Conservation (phyloP, 2,113 vertebrate species). For the Nicator chloris region DNA sequence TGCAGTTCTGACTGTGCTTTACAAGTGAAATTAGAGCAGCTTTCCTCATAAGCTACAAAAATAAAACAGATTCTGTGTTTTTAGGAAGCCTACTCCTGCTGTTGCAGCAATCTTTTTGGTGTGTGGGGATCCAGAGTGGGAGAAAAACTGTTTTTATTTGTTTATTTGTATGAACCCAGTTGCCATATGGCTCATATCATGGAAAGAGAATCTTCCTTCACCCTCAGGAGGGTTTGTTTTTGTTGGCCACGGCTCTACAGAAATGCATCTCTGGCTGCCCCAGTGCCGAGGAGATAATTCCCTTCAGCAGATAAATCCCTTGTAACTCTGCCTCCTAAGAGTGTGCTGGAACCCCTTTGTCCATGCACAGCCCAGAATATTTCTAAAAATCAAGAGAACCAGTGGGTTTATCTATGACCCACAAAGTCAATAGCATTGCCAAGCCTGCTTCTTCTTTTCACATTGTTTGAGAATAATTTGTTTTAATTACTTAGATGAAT, state of each 20-base stretch:
- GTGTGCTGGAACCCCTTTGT: background rate
- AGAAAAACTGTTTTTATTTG: background rate
- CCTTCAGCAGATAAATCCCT: background rate
- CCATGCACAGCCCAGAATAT: background rate
- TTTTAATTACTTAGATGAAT: background rate
- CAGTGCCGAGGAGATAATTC: background rate
- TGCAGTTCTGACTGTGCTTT: background rate
- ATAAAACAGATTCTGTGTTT: background rate
- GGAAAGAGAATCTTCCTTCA: background rate
- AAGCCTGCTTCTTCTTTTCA: background rate
- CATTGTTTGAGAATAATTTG: background rate
- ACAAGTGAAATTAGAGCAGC: background rate
- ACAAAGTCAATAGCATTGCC: background rate
- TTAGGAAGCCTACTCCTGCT: background rate
- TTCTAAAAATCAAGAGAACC: background rate
- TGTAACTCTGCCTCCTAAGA: background rate
- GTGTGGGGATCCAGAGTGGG: background rate
- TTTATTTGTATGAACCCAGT: background rate
- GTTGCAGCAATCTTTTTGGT: background rate
- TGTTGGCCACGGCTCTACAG: background rate
- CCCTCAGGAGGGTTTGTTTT: background rate
- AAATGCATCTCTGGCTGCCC: background rate
- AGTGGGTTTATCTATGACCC: background rate
- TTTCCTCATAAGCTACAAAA: background rate
- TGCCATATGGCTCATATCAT: background rate